Evolutionary conservation across 2,113 vertebrate genomes (phyloP).

Genomic region (Lophius piscatorius): DNA sequence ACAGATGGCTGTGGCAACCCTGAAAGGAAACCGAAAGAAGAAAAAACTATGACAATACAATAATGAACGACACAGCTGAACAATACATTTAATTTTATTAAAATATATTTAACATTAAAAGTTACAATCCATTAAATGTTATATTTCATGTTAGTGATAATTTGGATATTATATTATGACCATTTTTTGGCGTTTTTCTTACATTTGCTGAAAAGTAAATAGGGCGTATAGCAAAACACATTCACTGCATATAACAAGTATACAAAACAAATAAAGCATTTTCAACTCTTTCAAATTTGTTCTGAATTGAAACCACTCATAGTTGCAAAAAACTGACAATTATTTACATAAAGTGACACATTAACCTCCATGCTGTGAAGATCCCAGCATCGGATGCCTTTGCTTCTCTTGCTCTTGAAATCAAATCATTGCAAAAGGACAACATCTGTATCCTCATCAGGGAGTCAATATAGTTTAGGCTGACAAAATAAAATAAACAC

Average conservation of each 20-base stretch:
- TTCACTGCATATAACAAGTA: constrained; percentile 55
- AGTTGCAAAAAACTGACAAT: constrained; percentile 22
- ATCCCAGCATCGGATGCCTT: constrained; percentile 3
- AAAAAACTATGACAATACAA: not conserved
- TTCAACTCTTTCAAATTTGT: constrained; percentile 20
- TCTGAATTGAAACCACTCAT: constrained; percentile 27
- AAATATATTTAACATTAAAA: constrained; percentile 72
- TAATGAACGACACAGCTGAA: constrained; percentile 8
- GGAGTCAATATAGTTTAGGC: constrained; percentile 12
- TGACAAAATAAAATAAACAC: constrained; percentile 28
- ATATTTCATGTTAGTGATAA: constrained; percentile 5
- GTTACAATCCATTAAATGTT: constrained; percentile 38
- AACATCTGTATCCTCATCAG: constrained; percentile 15
- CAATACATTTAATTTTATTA: constrained; percentile 64
- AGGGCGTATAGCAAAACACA: constrained; percentile 41
- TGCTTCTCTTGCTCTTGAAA: constrained; percentile 15
- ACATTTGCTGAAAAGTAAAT: constrained; percentile 27
- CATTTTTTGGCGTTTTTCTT: constrained; percentile 6
- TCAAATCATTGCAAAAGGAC: constrained; percentile 26
- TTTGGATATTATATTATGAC: constrained; percentile 32
- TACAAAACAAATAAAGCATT: constrained; percentile 69
- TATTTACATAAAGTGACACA: constrained; percentile 60
- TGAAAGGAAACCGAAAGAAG: too few relatives aligned
- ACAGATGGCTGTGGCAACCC: too few relatives aligned
- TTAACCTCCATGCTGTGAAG: constrained; percentile 21